Evolutionary conservation across 2,113 vertebrate species (phyloP).

Genomic region (Seriola aureovittata): DNA sequence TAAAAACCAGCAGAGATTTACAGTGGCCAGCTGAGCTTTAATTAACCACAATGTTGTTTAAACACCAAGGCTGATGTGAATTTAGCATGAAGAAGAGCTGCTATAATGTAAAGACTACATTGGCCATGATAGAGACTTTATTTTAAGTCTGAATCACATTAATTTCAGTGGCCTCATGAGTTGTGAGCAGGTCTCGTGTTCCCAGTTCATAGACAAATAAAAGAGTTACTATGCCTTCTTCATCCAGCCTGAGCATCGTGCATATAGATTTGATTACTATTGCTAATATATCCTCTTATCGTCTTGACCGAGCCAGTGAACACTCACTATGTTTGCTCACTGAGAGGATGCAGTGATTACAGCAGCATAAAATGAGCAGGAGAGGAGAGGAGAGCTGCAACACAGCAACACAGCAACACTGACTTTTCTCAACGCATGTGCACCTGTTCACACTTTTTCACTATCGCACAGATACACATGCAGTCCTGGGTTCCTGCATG

Average conservation of each 20-base stretch:
- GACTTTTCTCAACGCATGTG: slow-evolving; percentile 14
- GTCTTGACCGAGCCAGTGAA: slow-evolving; percentile 8
- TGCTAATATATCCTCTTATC: slow-evolving; percentile 15
- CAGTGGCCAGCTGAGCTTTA: neutral
- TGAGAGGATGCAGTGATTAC: slow-evolving; percentile 14
- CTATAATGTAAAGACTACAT: neutral
- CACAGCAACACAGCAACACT: no score
- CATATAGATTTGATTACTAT: slow-evolving; percentile 26
- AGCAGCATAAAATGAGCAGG: slow-evolving; percentile 15
- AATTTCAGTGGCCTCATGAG: neutral
- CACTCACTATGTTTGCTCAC: neutral
- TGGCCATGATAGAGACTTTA: neutral
- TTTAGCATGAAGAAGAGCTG: neutral
- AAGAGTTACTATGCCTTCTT: neutral
- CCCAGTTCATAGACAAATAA: neutral
- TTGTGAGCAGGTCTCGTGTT: no score
- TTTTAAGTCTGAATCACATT: neutral
- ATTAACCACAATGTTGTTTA: neutral
- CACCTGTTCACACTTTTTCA: slow-evolving; percentile 16
- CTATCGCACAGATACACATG: neutral
- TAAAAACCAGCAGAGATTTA: neutral
- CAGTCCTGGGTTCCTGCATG: neutral
- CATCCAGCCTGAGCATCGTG: neutral
- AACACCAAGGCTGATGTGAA: no score
- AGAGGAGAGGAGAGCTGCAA: neutral